A percentile compares a stretch with the other conserved stretches of the same genome.
These are phyloP conservation scores for Spea bombifrons DNA, from an alignment of 2,113 vertebrate genomes.

Conservation along the genomic window DNA sequence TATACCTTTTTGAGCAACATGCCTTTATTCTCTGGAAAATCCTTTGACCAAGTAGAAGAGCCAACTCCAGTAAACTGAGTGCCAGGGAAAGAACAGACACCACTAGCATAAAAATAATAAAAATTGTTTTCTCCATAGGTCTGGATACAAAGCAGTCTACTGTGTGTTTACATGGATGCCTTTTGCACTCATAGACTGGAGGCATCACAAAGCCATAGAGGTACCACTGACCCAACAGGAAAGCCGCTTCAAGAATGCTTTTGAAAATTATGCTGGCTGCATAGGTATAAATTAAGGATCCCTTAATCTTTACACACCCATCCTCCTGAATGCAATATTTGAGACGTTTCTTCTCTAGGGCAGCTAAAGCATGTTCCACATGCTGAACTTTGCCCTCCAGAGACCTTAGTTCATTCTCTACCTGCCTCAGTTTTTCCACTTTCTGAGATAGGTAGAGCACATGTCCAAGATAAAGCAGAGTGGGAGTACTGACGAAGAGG, in stretches of 20 bases:
- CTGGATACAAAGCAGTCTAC: constrained; percentile 95
- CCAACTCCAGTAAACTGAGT: constrained; percentile 85
- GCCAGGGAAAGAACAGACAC: constrained; percentile 79
- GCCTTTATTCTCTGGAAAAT: constrained; percentile 55
- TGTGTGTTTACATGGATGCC: constrained; percentile 78
- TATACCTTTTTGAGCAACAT: background rate
- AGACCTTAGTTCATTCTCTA: constrained; percentile 62
- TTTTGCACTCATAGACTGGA: constrained; percentile 74
- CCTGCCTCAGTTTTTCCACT: constrained; percentile 63
- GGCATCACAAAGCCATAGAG: constrained; percentile 84
- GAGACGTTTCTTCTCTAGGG: constrained; percentile 65
- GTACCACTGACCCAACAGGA: constrained; percentile 85
- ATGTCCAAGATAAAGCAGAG: constrained; percentile 87
- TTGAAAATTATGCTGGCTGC: constrained; percentile 79
- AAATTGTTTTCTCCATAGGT: constrained; percentile 93
- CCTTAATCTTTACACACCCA: constrained; percentile 65
- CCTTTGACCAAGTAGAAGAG: constrained; percentile 72
- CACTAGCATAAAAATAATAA: constrained; percentile 90
- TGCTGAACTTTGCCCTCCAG: constrained; percentile 57
- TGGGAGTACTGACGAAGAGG: constrained; percentile 92
- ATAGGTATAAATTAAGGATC: constrained; percentile 81
- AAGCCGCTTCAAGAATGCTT: constrained; percentile 79
- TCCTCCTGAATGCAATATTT: constrained; percentile 64
- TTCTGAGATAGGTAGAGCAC: constrained; percentile 73
- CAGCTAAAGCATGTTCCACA: constrained; percentile 51